phyloP scores from a whole-genome alignment of 2,113 vertebrate species.

The Alosa alosa region DNA sequence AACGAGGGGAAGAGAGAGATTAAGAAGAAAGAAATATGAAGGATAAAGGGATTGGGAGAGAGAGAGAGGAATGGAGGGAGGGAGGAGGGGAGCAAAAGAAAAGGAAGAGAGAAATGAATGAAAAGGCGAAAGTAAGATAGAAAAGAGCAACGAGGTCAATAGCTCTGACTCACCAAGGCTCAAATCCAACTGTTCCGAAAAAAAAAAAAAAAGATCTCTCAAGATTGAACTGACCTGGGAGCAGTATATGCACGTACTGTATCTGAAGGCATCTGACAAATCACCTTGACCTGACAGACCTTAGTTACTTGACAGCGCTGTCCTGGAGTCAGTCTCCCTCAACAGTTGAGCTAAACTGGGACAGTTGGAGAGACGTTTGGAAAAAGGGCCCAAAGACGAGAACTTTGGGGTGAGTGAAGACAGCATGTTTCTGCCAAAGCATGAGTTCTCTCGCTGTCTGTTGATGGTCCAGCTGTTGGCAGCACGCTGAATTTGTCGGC shows the following conservation, averaged over 20 bases:
- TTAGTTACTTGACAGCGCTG: not conserved
- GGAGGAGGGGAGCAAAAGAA: not conserved
- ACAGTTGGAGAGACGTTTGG: not conserved
- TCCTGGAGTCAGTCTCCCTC: not conserved
- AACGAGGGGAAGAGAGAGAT: not conserved
- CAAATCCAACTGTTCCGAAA: not conserved
- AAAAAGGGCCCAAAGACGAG: not conserved
- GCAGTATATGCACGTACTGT: too few relatives aligned
- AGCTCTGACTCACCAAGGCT: slow-evolving; percentile 3
- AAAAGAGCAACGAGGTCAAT: not conserved
- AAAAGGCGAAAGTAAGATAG: not conserved
- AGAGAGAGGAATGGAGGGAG: not conserved
- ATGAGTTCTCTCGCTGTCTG: not conserved
- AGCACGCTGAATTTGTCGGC: not conserved
- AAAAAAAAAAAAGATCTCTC: not conserved
- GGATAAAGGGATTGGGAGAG: not conserved
- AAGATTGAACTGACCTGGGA: too few relatives aligned
- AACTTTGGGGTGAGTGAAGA: not conserved
- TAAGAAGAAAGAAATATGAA: not conserved
- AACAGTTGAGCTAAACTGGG: not conserved
- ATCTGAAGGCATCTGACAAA: too few relatives aligned
- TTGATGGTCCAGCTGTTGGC: slow-evolving; percentile 15
- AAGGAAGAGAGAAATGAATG: not conserved
- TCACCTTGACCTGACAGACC: not conserved
- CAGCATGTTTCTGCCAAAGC: not conserved